A percentile compares a stretch with the other conserved stretches of the same genome.
Evolutionary conservation across 2,888 invertebrate species (phyloP).

Genomic region (Torymus tubicola): DNA sequence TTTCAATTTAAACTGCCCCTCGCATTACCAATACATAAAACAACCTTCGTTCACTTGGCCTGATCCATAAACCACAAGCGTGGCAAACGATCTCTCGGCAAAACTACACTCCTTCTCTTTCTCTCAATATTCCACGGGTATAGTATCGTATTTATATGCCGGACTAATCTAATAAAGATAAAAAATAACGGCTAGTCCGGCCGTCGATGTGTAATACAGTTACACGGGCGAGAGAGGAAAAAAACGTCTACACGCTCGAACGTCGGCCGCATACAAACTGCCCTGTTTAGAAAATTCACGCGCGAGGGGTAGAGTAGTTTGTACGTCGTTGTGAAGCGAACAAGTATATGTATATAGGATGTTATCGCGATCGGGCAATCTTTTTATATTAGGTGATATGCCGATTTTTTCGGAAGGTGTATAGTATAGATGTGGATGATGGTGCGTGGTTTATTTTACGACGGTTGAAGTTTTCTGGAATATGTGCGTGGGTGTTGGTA

Average conservation of each 20-base stretch:
- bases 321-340: no score
- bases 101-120: background rate
- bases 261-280: constrained; percentile 74
- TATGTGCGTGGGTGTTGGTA: no score
- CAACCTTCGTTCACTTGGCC: background rate
- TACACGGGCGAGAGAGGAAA: constrained; percentile 29
- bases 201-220: constrained; percentile 57
- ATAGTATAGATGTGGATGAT: no score
- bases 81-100: constrained; percentile 5
- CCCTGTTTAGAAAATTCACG: constrained; percentile 66
- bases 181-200: constrained; percentile 72
- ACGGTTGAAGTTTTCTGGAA: no score
- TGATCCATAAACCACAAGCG: constrained; percentile 5
- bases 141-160: constrained; percentile 39
- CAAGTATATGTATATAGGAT: no score
- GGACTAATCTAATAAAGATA: constrained; percentile 74
- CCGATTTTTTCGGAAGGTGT: constrained; percentile 8
- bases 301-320: no score
- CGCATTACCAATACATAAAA: constrained; percentile 19
- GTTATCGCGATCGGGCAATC: constrained; percentile 18
- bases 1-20: constrained; percentile 10
- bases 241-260: constrained; percentile 64
- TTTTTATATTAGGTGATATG: constrained; percentile 11
- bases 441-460: no score
- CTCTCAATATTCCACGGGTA: constrained; percentile 18